Evolutionary conservation across 2,113 vertebrate genomes (phyloP), one percentile per base, ranked within the genome.

Genomic region (Tauraco erythrolophus): DNA sequence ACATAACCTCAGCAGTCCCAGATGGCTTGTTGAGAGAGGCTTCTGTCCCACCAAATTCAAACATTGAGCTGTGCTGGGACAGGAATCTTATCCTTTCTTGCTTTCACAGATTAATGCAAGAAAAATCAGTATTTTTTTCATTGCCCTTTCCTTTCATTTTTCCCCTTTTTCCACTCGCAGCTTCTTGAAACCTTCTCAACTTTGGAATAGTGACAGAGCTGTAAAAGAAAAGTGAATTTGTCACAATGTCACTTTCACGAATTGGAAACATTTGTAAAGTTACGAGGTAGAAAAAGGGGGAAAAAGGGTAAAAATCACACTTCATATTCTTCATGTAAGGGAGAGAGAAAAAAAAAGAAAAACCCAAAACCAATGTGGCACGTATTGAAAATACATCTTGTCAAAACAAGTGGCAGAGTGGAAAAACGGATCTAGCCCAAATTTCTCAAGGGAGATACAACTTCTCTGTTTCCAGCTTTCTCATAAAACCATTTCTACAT

Each of bases 201-300:
- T 94, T 82, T 68, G 51, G 31, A 31, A 78, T 71, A 94, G 72
- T 88, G 90, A 71, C 0, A 0, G 74, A 92, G 61, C 65, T 79
- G 65, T 54, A 82, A 89, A 78, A 92, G 60, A 68, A 92, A 96
- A 95, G 51, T 57, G 92, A 58, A 68, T 93, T 93, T 94, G 90
- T 96, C 90, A 94, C 81, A 65, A 70, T 83, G 92, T 88, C 92
- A 90, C 78, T 76, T 94, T 30, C 82, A 68, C 16, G 62, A 79
- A 60, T 35, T 46, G 78, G 69, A 90, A 92, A 64, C 88, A 72
- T 93, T 94, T 95, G 57, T 92, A 88, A 94, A 76, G 70, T 76
- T 88, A 64, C 61, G 25, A 58, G 85, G 88, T 75, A 78, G 25
- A 71, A 89, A 90, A 71, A 17, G 22, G 23, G 37, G 35, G 18